These are phyloP conservation scores for Mellilla xanthometata DNA, from an alignment of 2,888 invertebrate species.

Conservation along the genomic window DNA sequence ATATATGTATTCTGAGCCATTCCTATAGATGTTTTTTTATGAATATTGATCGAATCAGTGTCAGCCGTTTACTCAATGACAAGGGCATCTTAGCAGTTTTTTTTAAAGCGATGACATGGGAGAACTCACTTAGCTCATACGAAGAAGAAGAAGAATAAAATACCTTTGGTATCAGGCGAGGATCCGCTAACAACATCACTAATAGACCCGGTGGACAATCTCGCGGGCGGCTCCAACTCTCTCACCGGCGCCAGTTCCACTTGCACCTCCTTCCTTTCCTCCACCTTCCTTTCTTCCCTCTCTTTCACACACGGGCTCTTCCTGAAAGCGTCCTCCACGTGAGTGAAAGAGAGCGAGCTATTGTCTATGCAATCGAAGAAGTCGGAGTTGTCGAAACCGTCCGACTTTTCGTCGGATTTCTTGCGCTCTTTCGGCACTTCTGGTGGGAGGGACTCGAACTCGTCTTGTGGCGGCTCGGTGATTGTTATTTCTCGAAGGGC, in stretches of 20 bases:
- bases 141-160: no score
- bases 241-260: conserved; percentile 42
- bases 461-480: conserved; percentile 81
- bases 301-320: conserved; percentile 71
- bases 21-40: no score
- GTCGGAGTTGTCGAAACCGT: conserved; percentile 78
- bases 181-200: conserved; percentile 85
- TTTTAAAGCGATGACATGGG: no score
- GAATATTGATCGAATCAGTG: no score
- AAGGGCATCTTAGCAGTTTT: no score
- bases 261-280: conserved; percentile 45
- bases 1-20: no score
- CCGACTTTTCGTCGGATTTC: conserved; percentile 77
- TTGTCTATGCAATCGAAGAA: conserved; percentile 80
- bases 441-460: conserved; percentile 73
- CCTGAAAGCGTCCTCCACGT: conserved; percentile 76
- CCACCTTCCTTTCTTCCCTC: conserved; percentile 55
- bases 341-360: conserved; percentile 73
- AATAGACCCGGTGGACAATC: conserved; percentile 84
- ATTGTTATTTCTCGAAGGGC: conserved; percentile 90
- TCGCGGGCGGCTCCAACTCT: conserved; percentile 59
- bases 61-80: no score
- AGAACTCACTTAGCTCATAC: no score
- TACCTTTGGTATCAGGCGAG: conserved; percentile 84
- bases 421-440: conserved; percentile 75